phyloP scores from a whole-genome alignment of 2,797 vertebrate genomes.

The Manis javanica region DNA sequence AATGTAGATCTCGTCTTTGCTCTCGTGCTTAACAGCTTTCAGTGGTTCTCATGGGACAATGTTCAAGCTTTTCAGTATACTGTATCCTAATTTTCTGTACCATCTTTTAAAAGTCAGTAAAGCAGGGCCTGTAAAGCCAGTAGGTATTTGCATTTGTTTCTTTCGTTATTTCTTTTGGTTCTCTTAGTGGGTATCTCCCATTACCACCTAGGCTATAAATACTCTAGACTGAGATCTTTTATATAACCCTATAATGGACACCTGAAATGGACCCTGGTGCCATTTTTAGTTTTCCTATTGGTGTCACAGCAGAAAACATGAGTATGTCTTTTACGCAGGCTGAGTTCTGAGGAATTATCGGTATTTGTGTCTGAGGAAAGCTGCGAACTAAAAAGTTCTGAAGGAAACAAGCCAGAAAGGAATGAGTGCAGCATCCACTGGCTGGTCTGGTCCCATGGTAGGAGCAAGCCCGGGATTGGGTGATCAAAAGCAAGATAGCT shows the following conservation, averaged over 20 bases:
- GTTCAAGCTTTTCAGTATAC: neutral
- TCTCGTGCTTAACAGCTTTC: neutral
- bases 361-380: neutral
- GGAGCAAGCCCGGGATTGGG: neutral
- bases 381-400: neutral
- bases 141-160: neutral
- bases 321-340: neutral
- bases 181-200: neutral
- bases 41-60: neutral
- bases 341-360: constrained; percentile 29
- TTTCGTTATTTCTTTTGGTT: neutral
- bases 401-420: neutral
- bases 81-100: neutral
- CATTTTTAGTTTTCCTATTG: neutral
- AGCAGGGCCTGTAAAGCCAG: neutral
- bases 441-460: neutral
- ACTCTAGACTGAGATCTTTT: neutral
- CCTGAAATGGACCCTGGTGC: constrained; percentile 15
- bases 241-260: neutral
- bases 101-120: neutral
- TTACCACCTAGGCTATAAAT: neutral
- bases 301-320: neutral
- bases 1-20: neutral
- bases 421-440: neutral
- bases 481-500: neutral